Evolutionary conservation across 2,797 vertebrate species (phyloP).

Genomic region (Lepilemur ruficaudatus): DNA sequence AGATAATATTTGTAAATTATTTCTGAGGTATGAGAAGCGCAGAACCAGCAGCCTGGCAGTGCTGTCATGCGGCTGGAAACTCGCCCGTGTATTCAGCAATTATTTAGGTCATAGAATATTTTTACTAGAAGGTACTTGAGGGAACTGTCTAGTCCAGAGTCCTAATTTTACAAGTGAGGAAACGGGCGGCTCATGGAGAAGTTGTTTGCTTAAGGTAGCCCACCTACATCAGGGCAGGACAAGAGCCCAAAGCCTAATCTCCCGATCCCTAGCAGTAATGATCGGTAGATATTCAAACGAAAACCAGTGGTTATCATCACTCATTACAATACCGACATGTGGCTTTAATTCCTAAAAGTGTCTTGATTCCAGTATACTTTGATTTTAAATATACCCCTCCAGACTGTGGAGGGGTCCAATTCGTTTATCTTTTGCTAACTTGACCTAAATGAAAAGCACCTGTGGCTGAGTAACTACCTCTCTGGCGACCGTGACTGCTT

Average conservation of each 20-base stretch:
- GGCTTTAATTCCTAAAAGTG: not conserved
- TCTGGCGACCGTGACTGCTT: not conserved
- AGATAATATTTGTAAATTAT: not conserved
- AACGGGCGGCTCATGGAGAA: too few species aligned
- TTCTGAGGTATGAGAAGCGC: not conserved
- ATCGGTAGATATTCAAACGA: not conserved
- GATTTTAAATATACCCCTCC: not conserved
- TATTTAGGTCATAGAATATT: not conserved
- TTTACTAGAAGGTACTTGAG: not conserved
- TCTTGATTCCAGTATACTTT: not conserved
- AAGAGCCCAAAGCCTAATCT: not conserved
- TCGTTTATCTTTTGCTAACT: not conserved
- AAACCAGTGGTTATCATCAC: not conserved
- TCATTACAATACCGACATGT: not conserved
- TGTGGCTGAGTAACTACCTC: not conserved
- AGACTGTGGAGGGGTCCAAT: not conserved
- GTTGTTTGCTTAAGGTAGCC: not conserved
- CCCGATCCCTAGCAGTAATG: not conserved
- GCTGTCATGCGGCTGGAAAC: not conserved
- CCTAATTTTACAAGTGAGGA: not conserved
- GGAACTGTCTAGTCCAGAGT: not conserved
- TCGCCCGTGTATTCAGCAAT: not conserved
- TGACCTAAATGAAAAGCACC: not conserved
- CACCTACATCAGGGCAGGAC: not conserved
- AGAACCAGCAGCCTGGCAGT: not conserved